Evolutionary conservation across 2,888 invertebrate genomes (phyloP).

Genomic region (Clivina fossor): DNA sequence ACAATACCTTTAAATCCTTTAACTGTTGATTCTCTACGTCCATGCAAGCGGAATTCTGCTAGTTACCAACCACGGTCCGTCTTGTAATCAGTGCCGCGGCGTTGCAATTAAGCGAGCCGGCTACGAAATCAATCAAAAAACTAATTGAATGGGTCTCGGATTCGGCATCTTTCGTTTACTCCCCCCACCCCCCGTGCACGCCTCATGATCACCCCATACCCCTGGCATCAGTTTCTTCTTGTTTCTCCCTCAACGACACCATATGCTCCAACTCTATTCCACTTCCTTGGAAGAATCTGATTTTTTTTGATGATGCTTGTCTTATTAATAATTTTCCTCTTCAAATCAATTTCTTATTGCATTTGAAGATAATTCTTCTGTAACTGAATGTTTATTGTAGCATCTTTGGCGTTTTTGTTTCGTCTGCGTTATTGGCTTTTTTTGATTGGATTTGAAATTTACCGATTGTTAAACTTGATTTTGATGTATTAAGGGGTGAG

Average conservation of each 20-base stretch:
- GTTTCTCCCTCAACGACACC: not conserved
- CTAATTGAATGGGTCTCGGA: conserved; percentile 55
- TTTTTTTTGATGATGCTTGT: conserved; percentile 27
- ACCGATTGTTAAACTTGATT: not conserved
- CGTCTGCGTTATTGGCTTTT: conserved; percentile 26
- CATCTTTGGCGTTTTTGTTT: conserved; percentile 25
- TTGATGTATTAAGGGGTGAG: not conserved
- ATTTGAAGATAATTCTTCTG: conserved; percentile 38
- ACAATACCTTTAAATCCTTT: no score
- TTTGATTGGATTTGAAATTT: conserved; percentile 30
- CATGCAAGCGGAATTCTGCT: no score
- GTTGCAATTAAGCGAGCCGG: conserved; percentile 52
- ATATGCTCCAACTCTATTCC: not conserved
- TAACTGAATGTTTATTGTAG: no score
- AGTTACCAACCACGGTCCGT: conserved; percentile 40
- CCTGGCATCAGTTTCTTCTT: not conserved
- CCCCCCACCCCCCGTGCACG: conserved; percentile 27
- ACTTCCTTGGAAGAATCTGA: conserved; percentile 1
- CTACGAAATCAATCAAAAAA: conserved; percentile 55
- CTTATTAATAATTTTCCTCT: conserved; percentile 51
- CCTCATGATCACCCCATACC: not conserved
- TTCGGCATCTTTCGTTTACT: no score
- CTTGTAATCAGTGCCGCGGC: conserved; percentile 53
- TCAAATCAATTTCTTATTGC: conserved; percentile 51
- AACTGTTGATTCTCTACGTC: no score